Percentiles rank a stretch among this genome's conserved stretches.
These are phyloP conservation scores for Actinemys pallida DNA, from an alignment of 2,113 vertebrate genomes.

Conservation along the genomic window DNA sequence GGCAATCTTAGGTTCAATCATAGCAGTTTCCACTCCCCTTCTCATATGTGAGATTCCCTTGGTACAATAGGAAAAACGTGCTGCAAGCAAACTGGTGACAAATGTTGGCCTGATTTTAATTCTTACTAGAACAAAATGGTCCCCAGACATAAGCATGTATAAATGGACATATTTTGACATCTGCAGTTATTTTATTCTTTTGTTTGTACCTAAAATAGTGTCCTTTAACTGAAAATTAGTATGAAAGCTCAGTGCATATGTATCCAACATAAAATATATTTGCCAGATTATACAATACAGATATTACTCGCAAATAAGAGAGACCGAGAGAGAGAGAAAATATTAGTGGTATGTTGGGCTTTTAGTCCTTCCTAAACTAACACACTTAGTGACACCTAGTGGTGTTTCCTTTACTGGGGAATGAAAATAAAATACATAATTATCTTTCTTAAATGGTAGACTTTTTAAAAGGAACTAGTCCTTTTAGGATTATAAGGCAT, in stretches of 20 bases:
- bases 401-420: not conserved
- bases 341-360: accelerated
- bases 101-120: not conserved
- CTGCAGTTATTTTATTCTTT: not conserved
- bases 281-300: not conserved
- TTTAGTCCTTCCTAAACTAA: accelerated
- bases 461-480: accelerated
- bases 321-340: not conserved
- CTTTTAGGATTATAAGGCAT: accelerated
- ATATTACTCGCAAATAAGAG: not conserved
- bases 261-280: not conserved
- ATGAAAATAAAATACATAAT: accelerated
- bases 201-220: accelerated
- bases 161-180: not conserved
- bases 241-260: not conserved
- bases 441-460: accelerated
- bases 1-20: not conserved
- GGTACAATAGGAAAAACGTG: not conserved
- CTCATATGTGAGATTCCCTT: accelerated
- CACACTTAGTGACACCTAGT: slow-evolving; percentile 53
- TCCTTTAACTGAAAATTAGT: not conserved
- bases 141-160: not conserved
- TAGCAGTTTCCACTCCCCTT: not conserved
- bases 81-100: not conserved
- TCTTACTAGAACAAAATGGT: not conserved